Evolutionary conservation across 2,797 vertebrate species (phyloP), one percentile per base, ranked within the genome.

Genomic region (Eulemur rubriventer): DNA sequence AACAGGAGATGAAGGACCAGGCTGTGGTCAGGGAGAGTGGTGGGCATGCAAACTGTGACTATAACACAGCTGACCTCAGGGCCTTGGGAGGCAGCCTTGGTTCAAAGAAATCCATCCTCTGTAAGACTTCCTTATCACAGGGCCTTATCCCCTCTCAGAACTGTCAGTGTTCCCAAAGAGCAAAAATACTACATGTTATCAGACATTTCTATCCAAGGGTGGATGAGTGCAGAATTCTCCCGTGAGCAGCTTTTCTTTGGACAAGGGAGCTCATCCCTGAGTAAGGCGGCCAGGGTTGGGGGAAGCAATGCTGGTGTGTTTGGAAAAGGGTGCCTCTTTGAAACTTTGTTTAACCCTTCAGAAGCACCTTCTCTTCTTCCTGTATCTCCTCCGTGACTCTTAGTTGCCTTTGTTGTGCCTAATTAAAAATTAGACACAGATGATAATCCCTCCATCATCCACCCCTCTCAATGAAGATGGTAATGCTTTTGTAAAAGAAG

Each of bases 31-130:
- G 35, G 80, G 10, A 28, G 20, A 4, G 12, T 46, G 6, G 11
- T 16, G 0, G 6, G 7, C 0, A 6, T 2, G 6, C 41, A 30
- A 88, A 38, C 33, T 6, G 6, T 57, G 5, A 12, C 46, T 13
- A 2, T 8, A 11, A 8, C 9, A 41, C 17, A 3, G 38, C 83
- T 55, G 35, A 61, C 35, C 30, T 76, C 87, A 30, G 63, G 52
- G 17, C 52, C 28, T 30, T 33, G 10, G 7, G 30, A 76, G 16
- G 30, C 28, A 89, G 41, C 35, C 18, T 12, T 24, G 52, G 16
- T 13, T 93, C 55, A 78, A 11, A 69, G 33, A 18, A 35, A n/a
- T 33, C 48, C 50, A 28, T 26, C 16, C 3, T 55, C 28, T 16
- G 3, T 3, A 46, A n/a, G 24, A 67, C 4, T 83, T 83, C 12